Base-by-base conservation (phyloP, 2,797 vertebrate genomes). In the Triplophysa bombifrons region DNA sequence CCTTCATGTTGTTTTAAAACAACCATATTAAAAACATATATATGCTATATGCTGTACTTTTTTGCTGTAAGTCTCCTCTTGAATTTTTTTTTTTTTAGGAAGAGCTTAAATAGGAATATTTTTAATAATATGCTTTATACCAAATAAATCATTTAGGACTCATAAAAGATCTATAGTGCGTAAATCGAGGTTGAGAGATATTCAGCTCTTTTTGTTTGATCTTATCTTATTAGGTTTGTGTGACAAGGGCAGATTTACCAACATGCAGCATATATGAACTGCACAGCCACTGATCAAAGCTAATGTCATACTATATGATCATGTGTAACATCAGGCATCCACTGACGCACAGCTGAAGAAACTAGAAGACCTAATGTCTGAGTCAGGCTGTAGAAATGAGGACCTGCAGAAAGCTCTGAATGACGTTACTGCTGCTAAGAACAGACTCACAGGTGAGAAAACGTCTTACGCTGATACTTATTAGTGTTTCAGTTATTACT, bases 311-410 rank as follows among this genome's bases (percentile, higher is more conserved):
- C 64, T 79, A 67, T 74, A 34, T 74, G 67, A 65, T 67, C 7
- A 1, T 64, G 20, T 82, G 74, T 72, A 22, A 63, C 65, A 76
- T 71, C 91, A 95, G 94, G 85, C 79, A 2, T 88, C 88, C 13
- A 91, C 92, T 50, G 94, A 95, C 13, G 77, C 83, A 41, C 94
- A 94, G 85, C 74, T 92, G 67, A 92, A 91, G 85, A 95, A 94
- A 87, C 75, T 94, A 78, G 94, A 95, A 84, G 94, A 95, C 70
- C 88, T 94, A 82, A 88, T 95, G 68, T 85, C 80, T 0, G 94
- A 95, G 0, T 85, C 93, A 78, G 92, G 86, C 86, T 88, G 83
- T 80, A 94, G 90, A 85, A 94, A 90, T 75, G 93, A 95, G 27
- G 94, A 95, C 69, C 87, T 95, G 83, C 94, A 95, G 89, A 93